Evolutionary conservation across 2,797 vertebrate species (phyloP), one percentile per base, ranked within the genome.

Genomic region (Cossypha dichroa): DNA sequence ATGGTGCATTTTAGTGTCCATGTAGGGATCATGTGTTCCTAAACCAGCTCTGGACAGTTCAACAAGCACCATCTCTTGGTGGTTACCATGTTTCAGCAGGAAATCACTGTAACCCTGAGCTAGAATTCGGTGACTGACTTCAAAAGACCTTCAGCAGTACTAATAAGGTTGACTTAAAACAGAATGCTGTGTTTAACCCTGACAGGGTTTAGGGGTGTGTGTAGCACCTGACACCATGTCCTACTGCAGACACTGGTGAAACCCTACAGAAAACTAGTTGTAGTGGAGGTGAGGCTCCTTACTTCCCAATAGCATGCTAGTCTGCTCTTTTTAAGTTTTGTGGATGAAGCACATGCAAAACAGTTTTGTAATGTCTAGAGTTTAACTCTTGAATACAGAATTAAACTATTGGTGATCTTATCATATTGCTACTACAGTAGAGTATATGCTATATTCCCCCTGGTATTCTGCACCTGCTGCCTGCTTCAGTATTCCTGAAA

Each of bases 71-170:
- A 2, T 41, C 25, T 40, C 55, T 40, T 55, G n/a, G 45, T 58
- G 51, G 9, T 41, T 54, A 8, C 33, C 36, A 1, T 0, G 0
- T 59, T 81, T 73, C 45, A 63, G 72, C 52, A 64, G 52, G 34
- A 19, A 60, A 18, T 85, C 31, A 5, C 56, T 63, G 31, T 78
- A 54, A 31, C 49, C 13, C 41, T 86, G 69, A 2, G 4, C 68
- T 68, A 31, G 64, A 80, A 52, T 48, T 38, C 29, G 25, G 69
- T 16, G 31, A 15, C 28, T 64, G 69, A 41, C 17, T 79, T 60
- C 18, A 51, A 51, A 19, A 58, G 58, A 9, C 23, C 45, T 77
- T n/a, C 73, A 63, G 52, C 69, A 69, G 68, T 52, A 51, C 36
- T 33, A 26, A 22, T 25, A 49, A 72, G 31, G 23, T 2, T 51